Conservation (phyloP, 2,797 vertebrate genomes). For the Balearica regulorum region DNA sequence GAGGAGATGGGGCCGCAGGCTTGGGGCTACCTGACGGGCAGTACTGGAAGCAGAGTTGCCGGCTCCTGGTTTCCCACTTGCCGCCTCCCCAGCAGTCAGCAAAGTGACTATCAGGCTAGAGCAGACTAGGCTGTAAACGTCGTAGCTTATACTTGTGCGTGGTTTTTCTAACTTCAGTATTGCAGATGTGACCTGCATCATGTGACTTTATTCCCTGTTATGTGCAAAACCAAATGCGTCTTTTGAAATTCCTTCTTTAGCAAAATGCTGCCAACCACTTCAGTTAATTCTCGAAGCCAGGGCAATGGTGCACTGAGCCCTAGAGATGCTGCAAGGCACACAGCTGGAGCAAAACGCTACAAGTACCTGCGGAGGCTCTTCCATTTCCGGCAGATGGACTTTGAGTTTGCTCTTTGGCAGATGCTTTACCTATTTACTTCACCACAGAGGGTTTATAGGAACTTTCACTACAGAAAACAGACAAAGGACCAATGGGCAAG, state of each 20-base stretch:
- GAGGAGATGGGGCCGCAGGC: neutral
- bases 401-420: constrained; percentile 96
- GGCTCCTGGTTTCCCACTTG: fast-evolving
- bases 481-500: constrained; percentile 99
- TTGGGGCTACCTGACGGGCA: fast-evolving
- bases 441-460: constrained; percentile 96
- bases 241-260: constrained; percentile 21
- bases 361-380: constrained; percentile 93
- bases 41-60: neutral
- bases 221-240: fast-evolving
- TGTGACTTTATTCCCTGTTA: fast-evolving
- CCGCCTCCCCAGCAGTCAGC: too few relatives aligned
- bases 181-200: fast-evolving
- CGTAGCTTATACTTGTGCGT: fast-evolving
- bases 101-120: fast-evolving
- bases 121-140: fast-evolving
- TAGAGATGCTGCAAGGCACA: constrained; percentile 88
- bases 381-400: constrained; percentile 94
- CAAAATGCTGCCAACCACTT: constrained; percentile 89
- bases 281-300: constrained; percentile 66
- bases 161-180: neutral
- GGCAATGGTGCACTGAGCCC: constrained; percentile 79
- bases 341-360: constrained; percentile 94
- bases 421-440: constrained; percentile 98
- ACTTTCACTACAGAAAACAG: constrained; percentile 98